Base-by-base conservation (phyloP, 2,888 invertebrate genomes). In the Meiosimyza platycephala region DNA sequence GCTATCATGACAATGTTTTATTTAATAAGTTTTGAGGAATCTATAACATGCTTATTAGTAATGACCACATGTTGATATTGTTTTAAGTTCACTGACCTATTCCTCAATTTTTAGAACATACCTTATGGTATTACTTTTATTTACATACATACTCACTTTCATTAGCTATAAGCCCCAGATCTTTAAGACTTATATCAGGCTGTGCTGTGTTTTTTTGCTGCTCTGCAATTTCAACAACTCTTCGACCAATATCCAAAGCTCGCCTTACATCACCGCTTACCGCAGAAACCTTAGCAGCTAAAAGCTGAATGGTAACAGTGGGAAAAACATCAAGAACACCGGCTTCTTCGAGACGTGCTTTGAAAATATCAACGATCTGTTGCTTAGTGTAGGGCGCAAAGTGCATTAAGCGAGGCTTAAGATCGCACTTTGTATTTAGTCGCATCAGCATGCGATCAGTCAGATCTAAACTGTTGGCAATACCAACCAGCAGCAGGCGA, bases 391-490 rank as follows among this genome's bases (percentile, higher is more conserved):
- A 99, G 0, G 99, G 96, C 6, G 94, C 90, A 86, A 99, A 99
- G 85, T 97, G 95, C 85, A 99, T 90, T 5, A 96, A 89, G 77
- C 87, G 88, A 2, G 95, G 95, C 81, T 93, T 90, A 0, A 94
- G 87, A 60, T 92, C 91, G 77, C 92, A 91, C 16, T 92, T 90
- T 1, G 94, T 91, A 84, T 96, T 95, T 11, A 99, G 89, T 74
- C 97, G 90, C 40, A 97, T 96, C 74, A 99, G 88, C 59, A 94
- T 90, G 13, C 98, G 90, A 85, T 98, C 96, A 0, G 98, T 98
- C 75, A 99, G 89, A 88, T 99, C 98, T 72, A 99, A 89, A 4
- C 98, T 95, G 87, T 99, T 99, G 15, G 99, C 97, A 77, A 99
- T 94, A 57, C 98, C 98, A 48, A 98, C 90, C 11, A 99, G 88